Conservation (phyloP, 1,140 invertebrate species). For the Phymorhynchus buccinoides region DNA sequence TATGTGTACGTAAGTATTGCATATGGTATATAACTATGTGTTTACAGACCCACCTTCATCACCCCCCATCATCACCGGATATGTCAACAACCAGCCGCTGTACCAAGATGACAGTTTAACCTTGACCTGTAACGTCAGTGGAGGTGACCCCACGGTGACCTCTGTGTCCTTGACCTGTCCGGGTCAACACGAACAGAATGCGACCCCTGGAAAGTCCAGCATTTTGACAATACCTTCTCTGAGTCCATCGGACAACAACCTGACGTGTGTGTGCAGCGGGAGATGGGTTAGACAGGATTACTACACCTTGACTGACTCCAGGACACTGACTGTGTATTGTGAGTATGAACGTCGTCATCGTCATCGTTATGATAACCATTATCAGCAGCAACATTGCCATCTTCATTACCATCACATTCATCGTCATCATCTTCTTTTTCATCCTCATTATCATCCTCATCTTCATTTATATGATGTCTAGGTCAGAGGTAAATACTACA, state of each 20-base stretch:
- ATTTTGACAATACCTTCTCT: neutral
- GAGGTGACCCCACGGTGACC: neutral
- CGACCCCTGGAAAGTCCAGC: neutral
- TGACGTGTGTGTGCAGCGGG: neutral
- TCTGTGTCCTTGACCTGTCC: conserved; percentile 26
- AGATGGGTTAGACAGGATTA: neutral
- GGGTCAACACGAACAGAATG: neutral
- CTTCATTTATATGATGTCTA: too few relatives aligned
- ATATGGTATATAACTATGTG: too few relatives aligned
- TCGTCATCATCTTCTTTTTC: too few relatives aligned
- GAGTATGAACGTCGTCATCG: conserved; percentile 1
- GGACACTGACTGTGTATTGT: neutral
- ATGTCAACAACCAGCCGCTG: neutral
- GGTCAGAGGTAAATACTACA: too few relatives aligned
- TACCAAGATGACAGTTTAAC: neutral
- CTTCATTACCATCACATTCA: too few relatives aligned
- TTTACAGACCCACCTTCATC: conserved; percentile 1
- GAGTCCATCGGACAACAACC: neutral
- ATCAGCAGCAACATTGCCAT: too few relatives aligned
- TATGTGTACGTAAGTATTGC: neutral
- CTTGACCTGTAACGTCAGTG: neutral
- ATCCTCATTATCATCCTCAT: too few relatives aligned
- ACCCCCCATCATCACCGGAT: neutral
- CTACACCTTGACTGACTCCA: neutral
- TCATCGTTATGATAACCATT: too few relatives aligned